Conservation (phyloP, 2,888 invertebrate species). For the Cinara cedri region DNA sequence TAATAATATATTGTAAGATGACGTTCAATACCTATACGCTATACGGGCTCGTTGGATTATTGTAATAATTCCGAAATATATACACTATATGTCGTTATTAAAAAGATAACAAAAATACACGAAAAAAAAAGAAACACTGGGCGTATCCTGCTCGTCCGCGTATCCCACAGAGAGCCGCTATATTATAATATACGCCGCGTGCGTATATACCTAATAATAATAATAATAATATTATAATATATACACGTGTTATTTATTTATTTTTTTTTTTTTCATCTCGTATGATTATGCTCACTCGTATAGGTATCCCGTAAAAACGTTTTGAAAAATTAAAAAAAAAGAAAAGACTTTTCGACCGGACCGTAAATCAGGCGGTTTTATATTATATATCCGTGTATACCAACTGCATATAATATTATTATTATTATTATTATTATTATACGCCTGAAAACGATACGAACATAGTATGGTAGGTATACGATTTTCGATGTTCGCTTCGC, state of each 20-base stretch:
- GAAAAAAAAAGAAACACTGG: conserved; percentile 7
- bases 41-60: conserved; percentile 24
- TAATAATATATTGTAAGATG: not conserved
- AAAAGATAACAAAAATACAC: not conserved
- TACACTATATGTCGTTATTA: conserved; percentile 8
- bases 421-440: conserved; percentile 11
- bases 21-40: not conserved
- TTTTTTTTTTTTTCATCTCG: no score
- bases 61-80: not conserved
- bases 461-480: not conserved
- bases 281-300: no score
- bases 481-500: not conserved
- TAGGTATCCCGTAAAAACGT: no score
- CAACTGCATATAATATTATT: not conserved
- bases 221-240: no score
- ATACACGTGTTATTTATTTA: no score
- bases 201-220: not conserved
- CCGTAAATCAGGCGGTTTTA: not conserved
- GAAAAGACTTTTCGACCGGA: no score
- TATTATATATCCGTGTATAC: not conserved
- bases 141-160: not conserved
- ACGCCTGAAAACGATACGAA: no score
- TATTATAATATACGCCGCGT: no score
- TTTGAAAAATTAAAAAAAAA: no score
- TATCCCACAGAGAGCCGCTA: conserved; percentile 44